Base-by-base conservation (phyloP, 30 jellyfish, hydroid and myxozoan species). In the Catostylus mosaicus region DNA sequence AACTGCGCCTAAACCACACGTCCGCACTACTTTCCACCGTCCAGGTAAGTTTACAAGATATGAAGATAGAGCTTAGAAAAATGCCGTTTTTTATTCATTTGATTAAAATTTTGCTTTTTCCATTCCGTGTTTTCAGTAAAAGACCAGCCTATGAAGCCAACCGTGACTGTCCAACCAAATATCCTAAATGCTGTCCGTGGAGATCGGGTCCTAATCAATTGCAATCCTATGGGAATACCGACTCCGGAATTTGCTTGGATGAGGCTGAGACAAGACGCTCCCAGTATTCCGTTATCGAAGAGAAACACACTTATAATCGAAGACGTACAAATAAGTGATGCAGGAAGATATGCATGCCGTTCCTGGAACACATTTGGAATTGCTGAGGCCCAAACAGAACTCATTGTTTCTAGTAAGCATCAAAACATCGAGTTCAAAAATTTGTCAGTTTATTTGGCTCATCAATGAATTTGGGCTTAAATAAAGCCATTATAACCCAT, bases 191-290 rank as follows among this genome's bases (percentile, higher is more conserved):
- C 86, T 30, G 34, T 37, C 36, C 73, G 52, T 23, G 90, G 89
- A 0, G 66, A 76, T 0, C 78, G 67, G 24, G 82, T 81, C 24
- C 33, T 40, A 33, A 30, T 82, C 23, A 31, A 27, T 10, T 89
- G 97, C 60, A 48, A 20, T 20, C 95, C 87, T 0, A 30, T 66
- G 26, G 97, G 97, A 4, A 60, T 83, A 37, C 97, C 97, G 16
- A 75, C 77, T 36, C 97, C 97, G 4, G 81, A 75, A 40, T 80
- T 82, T 45, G 79, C 77, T 14, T 89, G 97, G 97, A 60, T 89
- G 18, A 89, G 67, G 26, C 74, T 81, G 71, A 63, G 91, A 9
- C 36, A 38, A 31, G 52, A 68, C 16, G 91, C 91, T 2, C 60
- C 75, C 46, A 81, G 91, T 36, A 56, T 50, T 34, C 59, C 56